Evolutionary conservation across 2,888 invertebrate genomes (phyloP), one percentile per base, ranked within the genome.

Genomic region (Calephelis perditalis): DNA sequence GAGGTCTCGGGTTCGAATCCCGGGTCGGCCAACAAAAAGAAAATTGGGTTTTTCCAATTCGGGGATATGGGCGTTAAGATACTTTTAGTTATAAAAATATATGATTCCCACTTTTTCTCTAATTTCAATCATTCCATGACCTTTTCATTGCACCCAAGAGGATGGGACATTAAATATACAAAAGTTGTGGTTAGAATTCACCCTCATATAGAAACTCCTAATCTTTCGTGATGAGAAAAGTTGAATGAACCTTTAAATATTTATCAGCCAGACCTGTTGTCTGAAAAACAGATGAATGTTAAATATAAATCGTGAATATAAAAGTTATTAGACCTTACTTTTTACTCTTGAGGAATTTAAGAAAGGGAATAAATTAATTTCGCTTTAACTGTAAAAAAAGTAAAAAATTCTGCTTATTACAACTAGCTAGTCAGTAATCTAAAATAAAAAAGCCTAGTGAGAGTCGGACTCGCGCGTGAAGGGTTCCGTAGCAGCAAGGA

Each of bases 161-260:
- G 9, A 15, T 49, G 12, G 9, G 5, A 9, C 15, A 12, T 26
- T 49, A 26, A 65, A 63, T 65, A 62, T 60, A 37, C 63, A 62
- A 65, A 56, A 62, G 56, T 52, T 62, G 59, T 46, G 58, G 45
- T 47, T 45, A 52, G 15, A 58, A 46, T 47, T 40, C 47, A 36
- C 59, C 57, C 57, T 49, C 59, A 47, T 55, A 44, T 55, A 59
- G 15, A 47, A 47, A 58, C 12, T 62, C 52, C 67, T 70, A 73
- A 73, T 72, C 70, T 71, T 68, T 61, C 65, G 67, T 72, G 70
- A 73, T 73, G 73, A 73, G 71, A 62, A 65, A 75, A 74, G 69
- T 74, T 75, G 63, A 63, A 68, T 66, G 66, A 72, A 73, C 72
- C 73, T 73, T 73, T 74, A 69, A 74, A 73, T 73, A 74, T 74